These are phyloP conservation scores for Rhopilema esculentum DNA, from an alignment of 30 jellyfish, hydroid and myxozoan species.

Conservation along the genomic window DNA sequence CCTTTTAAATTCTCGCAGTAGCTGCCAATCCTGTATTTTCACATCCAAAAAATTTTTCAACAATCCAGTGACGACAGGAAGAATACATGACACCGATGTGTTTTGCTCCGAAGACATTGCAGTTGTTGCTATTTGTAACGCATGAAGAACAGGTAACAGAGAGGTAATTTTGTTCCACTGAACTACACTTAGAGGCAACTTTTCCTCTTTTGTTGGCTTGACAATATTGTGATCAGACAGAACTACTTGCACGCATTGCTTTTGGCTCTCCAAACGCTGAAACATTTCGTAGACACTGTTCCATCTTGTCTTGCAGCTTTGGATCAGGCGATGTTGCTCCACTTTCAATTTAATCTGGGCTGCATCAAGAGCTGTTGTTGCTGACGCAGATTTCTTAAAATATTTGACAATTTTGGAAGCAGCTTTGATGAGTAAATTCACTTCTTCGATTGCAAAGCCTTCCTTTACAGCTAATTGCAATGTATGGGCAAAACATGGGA, in stretches of 20 bases:
- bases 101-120: constrained; percentile 51
- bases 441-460: constrained; percentile 51
- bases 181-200: constrained; percentile 23
- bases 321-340: constrained; percentile 46
- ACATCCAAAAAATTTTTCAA: constrained; percentile 17
- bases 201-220: constrained; percentile 19
- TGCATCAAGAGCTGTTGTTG: constrained; percentile 49
- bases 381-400: constrained; percentile 25
- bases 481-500: constrained; percentile 63
- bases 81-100: constrained; percentile 36
- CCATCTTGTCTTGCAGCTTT: constrained; percentile 65
- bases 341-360: constrained; percentile 20
- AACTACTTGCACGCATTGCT: constrained; percentile 39
- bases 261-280: constrained; percentile 37
- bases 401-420: constrained; percentile 27
- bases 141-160: constrained; percentile 49
- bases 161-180: constrained; percentile 48
- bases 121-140: constrained; percentile 54
- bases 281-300: constrained; percentile 65
- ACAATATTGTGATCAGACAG: constrained; percentile 34
- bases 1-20: constrained; percentile 31
- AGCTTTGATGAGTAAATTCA: not conserved
- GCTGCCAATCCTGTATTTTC: not conserved
- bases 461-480: constrained; percentile 68
- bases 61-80: constrained; percentile 56